phyloP scores from a whole-genome alignment of 2,888 invertebrate species.

The Acronicta alni region DNA sequence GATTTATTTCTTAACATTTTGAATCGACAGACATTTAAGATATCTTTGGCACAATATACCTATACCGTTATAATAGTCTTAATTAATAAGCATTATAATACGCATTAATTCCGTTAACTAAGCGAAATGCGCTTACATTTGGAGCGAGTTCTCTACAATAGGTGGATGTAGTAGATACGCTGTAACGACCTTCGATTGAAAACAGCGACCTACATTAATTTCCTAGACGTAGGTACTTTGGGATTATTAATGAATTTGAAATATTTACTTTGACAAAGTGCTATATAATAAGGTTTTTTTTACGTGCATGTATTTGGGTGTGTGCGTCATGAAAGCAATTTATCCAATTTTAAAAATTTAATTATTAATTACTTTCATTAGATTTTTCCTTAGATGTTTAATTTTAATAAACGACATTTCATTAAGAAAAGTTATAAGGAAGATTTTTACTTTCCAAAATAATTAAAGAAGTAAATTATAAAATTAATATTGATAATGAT shows the following conservation, averaged over 20 bases:
- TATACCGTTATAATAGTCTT: too few species aligned
- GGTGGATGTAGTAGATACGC: slow-evolving; percentile 13
- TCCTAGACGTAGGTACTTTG: neutral
- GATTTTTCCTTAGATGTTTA: slow-evolving; percentile 11
- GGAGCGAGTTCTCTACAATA: slow-evolving; percentile 16
- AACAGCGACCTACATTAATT: neutral
- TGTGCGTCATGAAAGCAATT: neutral
- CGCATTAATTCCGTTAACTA: slow-evolving; percentile 16
- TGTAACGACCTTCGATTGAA: slow-evolving; percentile 11
- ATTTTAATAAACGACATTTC: slow-evolving; percentile 23
- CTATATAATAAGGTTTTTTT: too few species aligned
- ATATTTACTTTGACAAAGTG: too few species aligned
- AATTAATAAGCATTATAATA: too few species aligned
- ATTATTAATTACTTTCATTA: neutral
- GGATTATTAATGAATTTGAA: neutral
- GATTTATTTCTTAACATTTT: too few species aligned
- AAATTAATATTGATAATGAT: neutral
- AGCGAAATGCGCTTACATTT: slow-evolving; percentile 7
- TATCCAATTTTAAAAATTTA: neutral
- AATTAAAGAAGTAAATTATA: neutral
- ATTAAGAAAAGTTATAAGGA: slow-evolving; percentile 3
- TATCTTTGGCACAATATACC: too few species aligned
- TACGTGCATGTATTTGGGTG: neutral
- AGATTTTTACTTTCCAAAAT: neutral
- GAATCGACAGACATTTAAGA: too few species aligned